Evolutionary conservation across 2,888 invertebrate species (phyloP), one percentile per base, ranked within the genome.

Genomic region (Apodemia mormo): DNA sequence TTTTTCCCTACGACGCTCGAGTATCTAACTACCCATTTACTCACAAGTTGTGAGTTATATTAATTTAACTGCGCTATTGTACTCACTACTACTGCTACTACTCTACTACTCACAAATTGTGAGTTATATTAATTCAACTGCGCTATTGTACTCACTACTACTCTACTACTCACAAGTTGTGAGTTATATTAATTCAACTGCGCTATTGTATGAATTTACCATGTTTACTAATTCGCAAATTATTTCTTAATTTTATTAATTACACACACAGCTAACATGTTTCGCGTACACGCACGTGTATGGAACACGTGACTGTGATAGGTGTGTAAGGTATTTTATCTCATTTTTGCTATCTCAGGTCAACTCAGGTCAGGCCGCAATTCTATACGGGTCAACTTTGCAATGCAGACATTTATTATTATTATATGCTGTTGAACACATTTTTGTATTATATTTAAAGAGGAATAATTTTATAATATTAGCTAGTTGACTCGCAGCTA

Each of bases 151-250:
- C 22, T 22, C 22, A 22, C 22, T 22, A 22, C 22, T 22, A 22
- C 22, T 22, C 22, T 22, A 22, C 22, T 22, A 22, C 22, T 22
- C 2, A 52, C n/a, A 3, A 14, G 12, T 3, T 4, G 12, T 52
- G 52, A 6, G n/a, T 52, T 52, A 2, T 52, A 52, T 52, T 52
- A 52, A 52, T 52, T 6, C 52, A 52, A 52, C n/a, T 52, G n/a
- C 52, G 5, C n/a, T n/a, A 30, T 61, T 61, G 14, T 61, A 1
- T 33, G 30, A 61, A 61, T 61, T 14, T 29, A 61, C 33, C 14
- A 33, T 52, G n/a, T n/a, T 61, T 61, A 37, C 14, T 61, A 33
- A 61, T 30, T 61, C 30, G 61, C 14, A 61, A 61, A 33, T 61
- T 37, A 61, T 61, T 61, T 37, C 12, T 37, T 14, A 33, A 61